Percentiles rank a stretch among this genome's conserved stretches.
Evolutionary conservation across 2,113 vertebrate species (phyloP).

Genomic region (Ploceus nigricollis): DNA sequence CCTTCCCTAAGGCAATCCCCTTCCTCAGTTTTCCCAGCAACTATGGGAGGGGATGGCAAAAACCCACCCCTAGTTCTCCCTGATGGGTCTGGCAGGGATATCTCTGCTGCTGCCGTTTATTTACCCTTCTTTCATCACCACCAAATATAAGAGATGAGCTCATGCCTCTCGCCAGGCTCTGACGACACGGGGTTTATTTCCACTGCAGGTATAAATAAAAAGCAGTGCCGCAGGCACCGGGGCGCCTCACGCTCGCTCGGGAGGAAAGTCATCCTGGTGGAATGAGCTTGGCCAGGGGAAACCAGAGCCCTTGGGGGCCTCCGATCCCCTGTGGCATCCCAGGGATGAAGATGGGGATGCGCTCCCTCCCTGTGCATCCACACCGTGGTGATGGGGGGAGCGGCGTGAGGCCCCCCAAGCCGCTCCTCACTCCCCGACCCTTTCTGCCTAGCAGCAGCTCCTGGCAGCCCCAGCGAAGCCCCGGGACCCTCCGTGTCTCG

Average conservation of each 20-base stretch:
- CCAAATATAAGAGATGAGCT: conserved; percentile 71
- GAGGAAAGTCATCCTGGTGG: background rate
- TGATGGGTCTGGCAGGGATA: background rate
- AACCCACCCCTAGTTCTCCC: background rate
- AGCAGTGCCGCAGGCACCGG: background rate
- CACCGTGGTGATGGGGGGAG: background rate
- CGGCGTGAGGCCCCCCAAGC: accelerated
- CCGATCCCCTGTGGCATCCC: background rate
- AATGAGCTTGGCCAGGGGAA: background rate
- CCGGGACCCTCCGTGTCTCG: background rate
- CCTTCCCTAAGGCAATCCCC: background rate
- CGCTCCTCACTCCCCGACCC: background rate
- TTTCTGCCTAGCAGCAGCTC: conserved; percentile 56
- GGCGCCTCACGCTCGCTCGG: background rate
- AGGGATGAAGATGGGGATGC: background rate
- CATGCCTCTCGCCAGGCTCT: conserved; percentile 45
- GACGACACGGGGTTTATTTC: conserved; percentile 56
- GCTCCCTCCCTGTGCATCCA: background rate
- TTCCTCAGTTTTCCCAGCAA: background rate
- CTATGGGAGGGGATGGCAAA: background rate
- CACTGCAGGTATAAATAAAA: conserved; percentile 67
- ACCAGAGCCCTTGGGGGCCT: background rate
- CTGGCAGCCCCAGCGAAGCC: background rate
- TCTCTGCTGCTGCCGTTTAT: conserved; percentile 7
- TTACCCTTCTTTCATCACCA: conserved; percentile 60